Evolutionary conservation across 2,797 vertebrate species (phyloP).

Genomic region (Labeo calbasu): DNA sequence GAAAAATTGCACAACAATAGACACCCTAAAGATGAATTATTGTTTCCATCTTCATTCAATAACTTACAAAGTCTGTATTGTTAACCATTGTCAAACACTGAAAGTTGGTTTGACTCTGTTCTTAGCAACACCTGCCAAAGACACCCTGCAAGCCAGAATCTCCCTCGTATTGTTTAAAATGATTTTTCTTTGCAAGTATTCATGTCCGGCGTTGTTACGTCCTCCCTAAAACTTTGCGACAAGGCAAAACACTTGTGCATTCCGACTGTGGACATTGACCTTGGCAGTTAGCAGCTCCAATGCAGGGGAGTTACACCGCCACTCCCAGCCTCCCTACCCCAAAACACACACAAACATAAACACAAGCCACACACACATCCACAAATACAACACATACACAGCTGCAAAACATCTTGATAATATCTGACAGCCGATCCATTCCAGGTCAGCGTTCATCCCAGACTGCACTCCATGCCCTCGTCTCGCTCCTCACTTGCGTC

Average conservation of each 20-base stretch:
- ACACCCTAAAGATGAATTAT: neutral
- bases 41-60: neutral
- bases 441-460: slow-evolving; percentile 59
- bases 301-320: slow-evolving; percentile 48
- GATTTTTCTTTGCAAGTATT: slow-evolving; percentile 24
- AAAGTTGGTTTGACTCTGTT: neutral
- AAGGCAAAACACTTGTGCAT: slow-evolving; percentile 45
- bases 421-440: slow-evolving; percentile 76
- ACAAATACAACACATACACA: slow-evolving; percentile 62
- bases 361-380: slow-evolving; percentile 41
- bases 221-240: slow-evolving; percentile 46
- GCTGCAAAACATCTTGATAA: slow-evolving; percentile 81
- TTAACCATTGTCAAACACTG: neutral
- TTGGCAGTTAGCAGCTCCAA: slow-evolving; percentile 54
- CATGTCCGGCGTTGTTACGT: slow-evolving; percentile 13
- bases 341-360: slow-evolving; percentile 42
- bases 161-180: slow-evolving; percentile 11
- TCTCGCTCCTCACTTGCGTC: slow-evolving; percentile 44
- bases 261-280: slow-evolving; percentile 58
- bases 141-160: neutral
- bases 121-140: slow-evolving; percentile 1
- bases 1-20: neutral
- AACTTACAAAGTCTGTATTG: neutral
- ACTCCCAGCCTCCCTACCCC: slow-evolving; percentile 41
- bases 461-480: slow-evolving; percentile 69